These are phyloP conservation scores for Chesias legatella DNA, from an alignment of 2,888 invertebrate genomes.

Conservation along the genomic window DNA sequence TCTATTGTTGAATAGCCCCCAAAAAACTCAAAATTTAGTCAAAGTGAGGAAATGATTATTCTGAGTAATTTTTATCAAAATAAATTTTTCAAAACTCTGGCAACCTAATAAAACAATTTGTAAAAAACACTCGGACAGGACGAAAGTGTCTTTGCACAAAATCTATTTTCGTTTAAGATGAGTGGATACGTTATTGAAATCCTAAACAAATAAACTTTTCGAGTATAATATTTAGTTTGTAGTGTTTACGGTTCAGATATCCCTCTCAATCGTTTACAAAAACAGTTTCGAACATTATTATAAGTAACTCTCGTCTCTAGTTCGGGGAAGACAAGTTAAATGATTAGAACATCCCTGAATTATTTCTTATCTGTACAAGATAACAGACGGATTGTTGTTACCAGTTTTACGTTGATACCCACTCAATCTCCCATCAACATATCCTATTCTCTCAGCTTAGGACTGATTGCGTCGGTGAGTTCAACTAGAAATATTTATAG, in stretches of 20 bases:
- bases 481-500: slow-evolving; percentile 36
- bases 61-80: too few relatives aligned
- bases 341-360: slow-evolving; percentile 34
- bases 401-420: slow-evolving; percentile 28
- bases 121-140: neutral
- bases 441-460: slow-evolving; percentile 21
- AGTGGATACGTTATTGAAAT: slow-evolving; percentile 28
- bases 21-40: too few relatives aligned
- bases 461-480: slow-evolving; percentile 43
- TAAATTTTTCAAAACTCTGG: too few relatives aligned
- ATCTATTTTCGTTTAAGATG: slow-evolving; percentile 15
- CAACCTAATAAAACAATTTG: too few relatives aligned
- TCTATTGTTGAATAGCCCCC: too few relatives aligned
- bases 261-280: slow-evolving; percentile 2
- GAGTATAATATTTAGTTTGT: slow-evolving; percentile 15
- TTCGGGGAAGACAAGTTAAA: slow-evolving; percentile 26
- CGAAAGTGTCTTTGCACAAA: slow-evolving; percentile 14
- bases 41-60: too few relatives aligned
- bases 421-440: slow-evolving; percentile 32
- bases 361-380: slow-evolving; percentile 39
- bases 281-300: slow-evolving; percentile 6
- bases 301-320: slow-evolving; percentile 6
- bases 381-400: slow-evolving; percentile 32
- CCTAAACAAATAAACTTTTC: slow-evolving; percentile 30
- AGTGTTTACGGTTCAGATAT: slow-evolving; percentile 12